phyloP scores from a whole-genome alignment of 2,888 invertebrate genomes.

The Lordiphosa fenestrarum region DNA sequence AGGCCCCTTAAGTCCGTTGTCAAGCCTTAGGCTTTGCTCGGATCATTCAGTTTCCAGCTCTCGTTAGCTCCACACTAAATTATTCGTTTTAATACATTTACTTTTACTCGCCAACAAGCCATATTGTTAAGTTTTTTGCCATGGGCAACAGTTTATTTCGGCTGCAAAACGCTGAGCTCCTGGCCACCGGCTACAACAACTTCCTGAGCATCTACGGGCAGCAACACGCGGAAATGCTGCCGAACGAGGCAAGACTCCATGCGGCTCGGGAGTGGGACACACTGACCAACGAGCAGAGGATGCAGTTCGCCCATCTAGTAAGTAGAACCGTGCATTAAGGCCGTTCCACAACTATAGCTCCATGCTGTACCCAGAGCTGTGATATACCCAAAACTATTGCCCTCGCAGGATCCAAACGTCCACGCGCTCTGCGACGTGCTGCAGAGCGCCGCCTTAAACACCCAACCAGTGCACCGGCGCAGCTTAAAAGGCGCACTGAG shows the following conservation, averaged over 20 bases:
- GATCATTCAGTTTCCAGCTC: too few species aligned
- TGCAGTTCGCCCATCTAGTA: conserved; percentile 3
- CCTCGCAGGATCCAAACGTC: too few species aligned
- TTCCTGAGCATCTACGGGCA: conserved; percentile 3
- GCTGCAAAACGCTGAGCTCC: fast-evolving
- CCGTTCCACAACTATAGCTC: too few species aligned
- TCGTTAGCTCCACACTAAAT: too few species aligned
- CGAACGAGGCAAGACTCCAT: not conserved
- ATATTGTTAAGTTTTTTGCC: not conserved
- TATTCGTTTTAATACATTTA: too few species aligned
- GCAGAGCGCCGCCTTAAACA: too few species aligned
- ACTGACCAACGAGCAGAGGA: not conserved
- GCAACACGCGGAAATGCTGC: conserved; percentile 1
- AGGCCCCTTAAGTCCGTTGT: not conserved
- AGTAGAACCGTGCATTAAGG: not conserved
- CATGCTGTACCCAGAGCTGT: too few species aligned
- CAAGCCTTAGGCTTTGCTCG: too few species aligned
- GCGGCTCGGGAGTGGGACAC: conserved; percentile 7
- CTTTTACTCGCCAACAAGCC: too few species aligned
- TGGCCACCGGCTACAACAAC: not conserved
- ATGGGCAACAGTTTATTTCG: conserved; percentile 3
- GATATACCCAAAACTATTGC: not conserved
- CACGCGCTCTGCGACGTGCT: too few species aligned
- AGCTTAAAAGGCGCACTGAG: too few species aligned
- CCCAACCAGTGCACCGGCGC: too few species aligned